phyloP scores from a whole-genome alignment of 2,797 vertebrate genomes.

The Chromis chromis region DNA sequence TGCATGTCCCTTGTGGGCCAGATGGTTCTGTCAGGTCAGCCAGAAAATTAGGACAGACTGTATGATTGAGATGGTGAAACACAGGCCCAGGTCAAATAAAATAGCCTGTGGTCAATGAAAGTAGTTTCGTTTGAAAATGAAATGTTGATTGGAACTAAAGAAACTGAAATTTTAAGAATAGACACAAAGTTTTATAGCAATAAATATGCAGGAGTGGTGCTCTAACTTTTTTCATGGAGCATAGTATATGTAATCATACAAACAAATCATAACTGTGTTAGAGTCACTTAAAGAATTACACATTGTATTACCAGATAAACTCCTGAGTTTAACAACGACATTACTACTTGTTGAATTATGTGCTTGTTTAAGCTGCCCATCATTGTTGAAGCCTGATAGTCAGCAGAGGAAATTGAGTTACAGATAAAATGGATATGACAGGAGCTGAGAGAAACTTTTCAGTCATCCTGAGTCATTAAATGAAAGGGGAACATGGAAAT shows the following conservation, averaged over 20 bases:
- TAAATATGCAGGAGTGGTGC: no score
- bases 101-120: not conserved
- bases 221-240: not conserved
- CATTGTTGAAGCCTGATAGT: not conserved
- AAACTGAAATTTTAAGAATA: not conserved
- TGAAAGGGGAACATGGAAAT: constrained; percentile 28
- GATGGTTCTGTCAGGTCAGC: constrained; percentile 95
- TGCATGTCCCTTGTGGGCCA: constrained; percentile 94
- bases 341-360: not conserved
- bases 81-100: not conserved
- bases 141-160: not conserved
- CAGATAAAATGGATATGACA: not conserved
- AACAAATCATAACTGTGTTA: not conserved
- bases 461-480: not conserved
- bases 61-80: not conserved
- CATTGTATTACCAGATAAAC: not conserved
- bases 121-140: not conserved
- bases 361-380: not conserved
- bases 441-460: constrained; percentile 1
- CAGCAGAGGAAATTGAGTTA: not conserved
- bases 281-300: not conserved
- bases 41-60: not conserved
- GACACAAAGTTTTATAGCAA: no score
- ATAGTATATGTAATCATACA: not conserved
- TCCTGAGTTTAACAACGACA: not conserved